A percentile compares a stretch with the other conserved stretches of the same genome.
phyloP scores from a whole-genome alignment of 37 sponge, comb jelly and placozoan species.

The Ianthella basta region DNA sequence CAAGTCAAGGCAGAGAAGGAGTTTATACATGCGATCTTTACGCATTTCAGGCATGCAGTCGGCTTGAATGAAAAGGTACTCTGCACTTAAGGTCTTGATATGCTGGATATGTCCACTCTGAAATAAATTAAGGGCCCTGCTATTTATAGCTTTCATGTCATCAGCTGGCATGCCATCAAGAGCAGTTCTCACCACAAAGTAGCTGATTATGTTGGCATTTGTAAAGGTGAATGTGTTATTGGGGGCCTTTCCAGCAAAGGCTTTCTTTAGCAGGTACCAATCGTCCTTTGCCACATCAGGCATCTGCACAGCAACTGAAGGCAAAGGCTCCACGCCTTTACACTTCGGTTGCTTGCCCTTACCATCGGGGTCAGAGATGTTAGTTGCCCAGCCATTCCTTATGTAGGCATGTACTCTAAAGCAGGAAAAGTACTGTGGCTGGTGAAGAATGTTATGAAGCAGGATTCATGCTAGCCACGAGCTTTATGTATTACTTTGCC shows the following conservation, averaged over 20 bases:
- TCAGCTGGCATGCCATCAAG: conserved; percentile 28
- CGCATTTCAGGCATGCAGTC: conserved; percentile 47
- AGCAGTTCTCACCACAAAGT: conserved; percentile 39
- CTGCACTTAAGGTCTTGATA: neutral
- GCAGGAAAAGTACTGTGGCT: neutral
- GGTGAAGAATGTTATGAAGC: neutral
- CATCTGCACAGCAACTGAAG: neutral
- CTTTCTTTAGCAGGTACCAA: conserved; percentile 17
- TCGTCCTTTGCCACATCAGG: neutral
- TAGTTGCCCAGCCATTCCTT: conserved; percentile 50
- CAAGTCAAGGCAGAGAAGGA: conserved; percentile 4
- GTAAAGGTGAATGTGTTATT: neutral
- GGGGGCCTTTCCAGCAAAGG: conserved; percentile 7
- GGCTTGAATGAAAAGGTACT: neutral
- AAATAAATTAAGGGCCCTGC: conserved; percentile 42
- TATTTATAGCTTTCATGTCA: conserved; percentile 47
- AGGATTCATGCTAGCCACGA: neutral
- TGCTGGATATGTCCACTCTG: conserved; percentile 53
- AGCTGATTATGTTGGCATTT: conserved; percentile 37
- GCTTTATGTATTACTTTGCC: neutral
- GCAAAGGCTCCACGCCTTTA: neutral
- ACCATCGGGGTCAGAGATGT: conserved; percentile 47
- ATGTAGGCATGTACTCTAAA: conserved; percentile 56
- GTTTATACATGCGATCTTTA: conserved; percentile 38
- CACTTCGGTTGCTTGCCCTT: neutral